Base-by-base conservation (phyloP, 2,797 vertebrate species). In the Catamblyrhynchus diadema region DNA sequence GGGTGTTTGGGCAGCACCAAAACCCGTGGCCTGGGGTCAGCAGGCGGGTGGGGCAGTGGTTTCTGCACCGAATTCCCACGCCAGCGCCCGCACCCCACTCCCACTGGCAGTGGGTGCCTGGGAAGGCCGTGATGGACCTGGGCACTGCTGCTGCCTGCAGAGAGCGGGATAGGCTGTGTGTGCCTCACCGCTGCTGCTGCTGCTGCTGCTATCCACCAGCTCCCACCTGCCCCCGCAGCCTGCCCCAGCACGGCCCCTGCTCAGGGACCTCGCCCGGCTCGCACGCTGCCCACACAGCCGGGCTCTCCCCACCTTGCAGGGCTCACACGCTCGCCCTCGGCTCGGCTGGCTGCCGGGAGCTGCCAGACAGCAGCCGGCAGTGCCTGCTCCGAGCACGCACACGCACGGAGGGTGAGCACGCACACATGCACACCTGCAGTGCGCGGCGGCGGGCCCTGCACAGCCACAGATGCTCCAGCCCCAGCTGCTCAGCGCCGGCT, bases 21-120 rank as follows among this genome's bases (percentile, higher is more conserved):
- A 86, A 91, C 72, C 77, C 0, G 9, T 62, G 86, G 86, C 90
- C 95, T 9, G 64, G 75, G 88, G 86, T 95, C 88, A 94, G 47
- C 60, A 6, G 35, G 73, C n/a, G 56, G 75, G 72, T 6, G 50
- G 25, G 82, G 62, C 2, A 1, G 75, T 1, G 69, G 81, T 83
- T 80, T 72, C 71, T 20, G 72, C 75, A 51, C 72, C 35, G 0
- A 6, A 50, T 88, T 90, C 93, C 86, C 88, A 86, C 7, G 9
- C 21, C 67, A 22, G 56, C 7, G 4, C 81, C 79, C 8, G 33
- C 33, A 0, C 54, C 44, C 71, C 5, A 3, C 3, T 65, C 71
- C 86, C 1, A 6, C 4, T 0, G 80, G 62, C 59, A 4, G 77
- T 0, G 24, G 84, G 73, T 21, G 64, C 85, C 37, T 8, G 50